Conservation (phyloP, 2,888 invertebrate species). For the Litoditis marina region DNA sequence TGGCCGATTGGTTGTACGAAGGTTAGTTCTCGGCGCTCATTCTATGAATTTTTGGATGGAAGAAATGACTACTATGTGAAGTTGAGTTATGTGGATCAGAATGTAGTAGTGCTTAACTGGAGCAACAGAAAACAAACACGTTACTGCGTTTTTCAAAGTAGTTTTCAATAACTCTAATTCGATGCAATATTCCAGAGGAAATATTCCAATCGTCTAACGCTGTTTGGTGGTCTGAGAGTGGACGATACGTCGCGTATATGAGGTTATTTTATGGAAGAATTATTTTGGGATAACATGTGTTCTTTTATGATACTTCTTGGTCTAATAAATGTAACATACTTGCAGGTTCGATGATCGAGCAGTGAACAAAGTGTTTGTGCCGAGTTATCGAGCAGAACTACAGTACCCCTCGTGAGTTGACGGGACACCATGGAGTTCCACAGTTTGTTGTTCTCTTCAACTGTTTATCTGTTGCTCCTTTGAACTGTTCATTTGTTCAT, state of each 20-base stretch:
- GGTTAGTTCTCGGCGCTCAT: too few relatives aligned
- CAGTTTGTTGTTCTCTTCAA: too few relatives aligned
- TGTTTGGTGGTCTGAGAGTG: constrained; percentile 50
- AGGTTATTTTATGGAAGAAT: constrained; percentile 14
- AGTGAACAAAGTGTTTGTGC: constrained; percentile 42
- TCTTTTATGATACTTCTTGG: too few relatives aligned
- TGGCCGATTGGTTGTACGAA: constrained; percentile 46
- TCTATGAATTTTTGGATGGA: too few relatives aligned
- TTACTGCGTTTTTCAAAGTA: too few relatives aligned
- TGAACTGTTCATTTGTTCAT: too few relatives aligned
- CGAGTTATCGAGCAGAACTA: constrained; percentile 28
- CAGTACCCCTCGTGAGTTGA: constrained; percentile 37
- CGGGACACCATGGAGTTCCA: too few relatives aligned
- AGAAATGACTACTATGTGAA: too few relatives aligned
- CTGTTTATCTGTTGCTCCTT: too few relatives aligned
- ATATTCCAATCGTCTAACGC: constrained; percentile 35
- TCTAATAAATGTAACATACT: constrained; percentile 3
- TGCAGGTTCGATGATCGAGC: constrained; percentile 47
- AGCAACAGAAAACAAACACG: not conserved
- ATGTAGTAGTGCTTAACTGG: not conserved
- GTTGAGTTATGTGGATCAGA: too few relatives aligned
- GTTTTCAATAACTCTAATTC: too few relatives aligned
- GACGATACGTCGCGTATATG: constrained; percentile 42
- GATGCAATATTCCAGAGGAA: constrained; percentile 50
- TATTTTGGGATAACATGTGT: not conserved